phyloP scores from a whole-genome alignment of 2,113 vertebrate genomes.

The Aptenodytes patagonicus region DNA sequence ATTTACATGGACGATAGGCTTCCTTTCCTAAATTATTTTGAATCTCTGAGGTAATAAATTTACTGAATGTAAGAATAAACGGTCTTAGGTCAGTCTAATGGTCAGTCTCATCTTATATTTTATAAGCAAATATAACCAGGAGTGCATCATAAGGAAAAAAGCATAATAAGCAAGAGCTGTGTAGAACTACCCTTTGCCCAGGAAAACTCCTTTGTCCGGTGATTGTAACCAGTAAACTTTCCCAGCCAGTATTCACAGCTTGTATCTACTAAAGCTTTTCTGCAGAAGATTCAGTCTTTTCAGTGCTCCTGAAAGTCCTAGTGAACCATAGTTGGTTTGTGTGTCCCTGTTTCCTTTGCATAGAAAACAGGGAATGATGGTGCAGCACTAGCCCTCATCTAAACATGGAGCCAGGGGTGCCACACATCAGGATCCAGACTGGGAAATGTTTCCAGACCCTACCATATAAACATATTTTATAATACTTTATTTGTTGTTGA shows the following conservation, averaged over 20 bases:
- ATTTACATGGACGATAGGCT: neutral
- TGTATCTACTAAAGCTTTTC: neutral
- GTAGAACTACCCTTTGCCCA: neutral
- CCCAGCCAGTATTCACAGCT: neutral
- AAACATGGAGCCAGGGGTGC: neutral
- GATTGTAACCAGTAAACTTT: neutral
- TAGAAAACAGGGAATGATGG: neutral
- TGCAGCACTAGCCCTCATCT: neutral
- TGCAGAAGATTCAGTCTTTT: neutral
- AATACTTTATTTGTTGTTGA: neutral
- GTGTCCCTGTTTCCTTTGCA: neutral
- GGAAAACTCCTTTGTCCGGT: neutral
- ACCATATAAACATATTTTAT: neutral
- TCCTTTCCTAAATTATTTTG: neutral
- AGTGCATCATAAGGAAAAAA: neutral
- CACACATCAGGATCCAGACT: neutral
- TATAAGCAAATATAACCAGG: neutral
- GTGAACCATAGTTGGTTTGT: rapidly evolving
- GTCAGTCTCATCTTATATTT: neutral
- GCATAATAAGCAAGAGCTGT: neutral
- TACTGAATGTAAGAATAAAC: neutral
- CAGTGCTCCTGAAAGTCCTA: neutral
- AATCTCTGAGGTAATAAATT: neutral
- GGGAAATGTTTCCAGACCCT: neutral
- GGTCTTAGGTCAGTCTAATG: neutral